A percentile compares a stretch with the other conserved stretches of the same genome.
phyloP scores from a whole-genome alignment of 1,140 invertebrate species.

The Bilobella aurantiaca region DNA sequence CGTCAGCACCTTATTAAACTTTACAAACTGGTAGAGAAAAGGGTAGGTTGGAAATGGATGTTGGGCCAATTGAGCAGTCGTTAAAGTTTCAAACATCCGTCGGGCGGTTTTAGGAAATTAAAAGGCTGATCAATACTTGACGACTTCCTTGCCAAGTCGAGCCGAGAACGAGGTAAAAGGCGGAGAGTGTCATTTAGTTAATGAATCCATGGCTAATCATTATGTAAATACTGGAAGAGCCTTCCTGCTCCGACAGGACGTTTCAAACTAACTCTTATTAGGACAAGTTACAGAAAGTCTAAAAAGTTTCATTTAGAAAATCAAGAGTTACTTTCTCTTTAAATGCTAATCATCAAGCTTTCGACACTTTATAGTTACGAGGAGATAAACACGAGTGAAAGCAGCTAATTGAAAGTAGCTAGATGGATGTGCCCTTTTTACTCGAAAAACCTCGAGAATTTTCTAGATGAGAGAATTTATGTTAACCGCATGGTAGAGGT shows the following conservation, averaged over 20 bases:
- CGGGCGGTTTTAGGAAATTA: not conserved
- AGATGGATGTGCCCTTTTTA: too few species aligned
- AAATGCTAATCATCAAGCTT: too few species aligned
- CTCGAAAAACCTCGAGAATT: too few species aligned
- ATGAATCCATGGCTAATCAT: not conserved
- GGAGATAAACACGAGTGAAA: too few species aligned
- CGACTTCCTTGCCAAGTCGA: not conserved
- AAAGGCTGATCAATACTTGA: not conserved
- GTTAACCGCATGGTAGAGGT: too few species aligned
- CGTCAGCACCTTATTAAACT: constrained; percentile 2
- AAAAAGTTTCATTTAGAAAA: too few species aligned
- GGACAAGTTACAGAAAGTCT: too few species aligned
- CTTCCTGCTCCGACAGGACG: not conserved
- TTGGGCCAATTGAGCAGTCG: not conserved
- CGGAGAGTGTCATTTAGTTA: not conserved
- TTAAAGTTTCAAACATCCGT: not conserved
- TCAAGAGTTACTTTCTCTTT: too few species aligned
- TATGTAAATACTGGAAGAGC: not conserved
- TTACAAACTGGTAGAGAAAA: not conserved
- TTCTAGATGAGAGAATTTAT: too few species aligned
- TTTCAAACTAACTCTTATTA: too few species aligned
- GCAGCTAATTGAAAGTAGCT: too few species aligned
- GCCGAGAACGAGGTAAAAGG: not conserved
- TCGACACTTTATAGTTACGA: too few species aligned
- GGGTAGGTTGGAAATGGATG: not conserved